Evolutionary conservation across 2,888 invertebrate genomes (phyloP), one percentile per base, ranked within the genome.

Genomic region (Cerastis leucographa): DNA sequence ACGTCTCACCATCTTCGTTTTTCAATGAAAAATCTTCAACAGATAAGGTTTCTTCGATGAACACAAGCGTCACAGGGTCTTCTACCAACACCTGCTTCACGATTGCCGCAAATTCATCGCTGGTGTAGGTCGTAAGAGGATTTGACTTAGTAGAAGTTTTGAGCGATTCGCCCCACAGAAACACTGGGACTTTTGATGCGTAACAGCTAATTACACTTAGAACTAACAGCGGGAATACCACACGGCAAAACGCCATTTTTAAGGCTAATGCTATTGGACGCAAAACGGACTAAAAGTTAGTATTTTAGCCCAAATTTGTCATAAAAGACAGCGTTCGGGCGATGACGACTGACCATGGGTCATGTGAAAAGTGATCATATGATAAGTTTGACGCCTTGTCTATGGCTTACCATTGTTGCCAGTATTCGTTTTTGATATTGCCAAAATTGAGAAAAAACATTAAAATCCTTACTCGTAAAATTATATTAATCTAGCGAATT

Each of bases 11-110:
- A 19, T 95, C 94, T 65, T 89, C 90, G 83, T 95, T 95, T 90
- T 96, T 96, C 76, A 93, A 91, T 8, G 97, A 97, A 73, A 97
- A 96, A 93, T 97, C 97, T 90, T 97, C 97, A 4, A 97, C 94
- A 25, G 97, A 97, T 1, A 97, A 88, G 14, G 96, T 96, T 79
- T 97, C 94, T 74, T 97, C 97, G 49, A 96, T 90, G 87, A 97
- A 97, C n/a, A 97, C 93, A 22, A 97, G 94, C 0, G 97, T 93
- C 64, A 97, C 94, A 0, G 94, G 93, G 9, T 94, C 94, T 12
- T 91, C 89, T 65, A 91, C 90, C 9, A 97, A 86, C 85, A 94
- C 95, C 56, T 94, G 89, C 62, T 92, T 88, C 11, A 97, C 73
- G 44, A 95, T 88, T 25, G 79, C 85, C 44, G 91, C 90, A 85